Percentiles rank a stretch among this genome's conserved stretches.
Evolutionary conservation across 2,113 vertebrate species (phyloP).

Genomic region (Daubentonia madagascariensis): DNA sequence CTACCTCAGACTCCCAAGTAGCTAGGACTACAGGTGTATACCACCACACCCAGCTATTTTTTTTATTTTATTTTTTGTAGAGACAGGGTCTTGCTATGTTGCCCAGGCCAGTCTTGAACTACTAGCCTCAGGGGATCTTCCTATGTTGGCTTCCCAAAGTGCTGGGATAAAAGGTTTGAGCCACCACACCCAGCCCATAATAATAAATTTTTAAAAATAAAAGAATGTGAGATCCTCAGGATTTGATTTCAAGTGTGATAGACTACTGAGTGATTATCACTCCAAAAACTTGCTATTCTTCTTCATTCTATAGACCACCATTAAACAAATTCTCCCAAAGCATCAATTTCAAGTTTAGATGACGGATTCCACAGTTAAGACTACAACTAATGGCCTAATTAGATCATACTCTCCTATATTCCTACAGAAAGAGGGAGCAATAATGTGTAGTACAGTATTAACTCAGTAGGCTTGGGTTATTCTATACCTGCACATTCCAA

Average conservation of each 20-base stretch:
- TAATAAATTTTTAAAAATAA: background rate
- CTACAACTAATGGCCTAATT: background rate
- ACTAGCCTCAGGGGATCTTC: no score
- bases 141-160: no score
- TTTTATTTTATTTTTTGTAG: no score
- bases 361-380: background rate
- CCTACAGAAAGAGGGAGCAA: background rate
- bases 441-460: background rate
- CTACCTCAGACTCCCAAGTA: no score
- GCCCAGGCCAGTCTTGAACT: no score
- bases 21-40: no score
- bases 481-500: background rate
- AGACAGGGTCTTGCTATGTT: no score
- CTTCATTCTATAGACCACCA: background rate
- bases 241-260: background rate
- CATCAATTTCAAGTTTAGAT: background rate
- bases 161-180: no score
- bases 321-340: background rate
- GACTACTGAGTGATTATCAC: background rate
- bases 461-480: background rate
- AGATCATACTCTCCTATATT: background rate
- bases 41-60: no score
- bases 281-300: background rate
- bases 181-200: no score
- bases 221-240: background rate